Conservation (phyloP, 2,888 invertebrate genomes). For the Sisyra nigra region DNA sequence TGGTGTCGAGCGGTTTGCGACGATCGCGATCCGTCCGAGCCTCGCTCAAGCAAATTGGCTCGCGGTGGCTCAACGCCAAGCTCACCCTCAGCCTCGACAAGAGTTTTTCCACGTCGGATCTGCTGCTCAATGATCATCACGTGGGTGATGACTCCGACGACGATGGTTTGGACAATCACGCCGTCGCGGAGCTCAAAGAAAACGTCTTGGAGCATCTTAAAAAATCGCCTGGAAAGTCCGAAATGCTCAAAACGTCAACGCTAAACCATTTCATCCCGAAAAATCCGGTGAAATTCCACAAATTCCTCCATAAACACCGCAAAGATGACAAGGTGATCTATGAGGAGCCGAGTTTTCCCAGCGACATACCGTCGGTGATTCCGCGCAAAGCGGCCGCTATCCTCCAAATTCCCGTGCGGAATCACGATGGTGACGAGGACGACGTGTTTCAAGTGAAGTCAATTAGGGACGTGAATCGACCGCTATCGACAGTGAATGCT, state of each 20-base stretch:
- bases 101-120: constrained; percentile 19
- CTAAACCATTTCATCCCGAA: no score
- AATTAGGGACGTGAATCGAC: constrained; percentile 12
- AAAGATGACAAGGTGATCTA: constrained; percentile 14
- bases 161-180: not conserved
- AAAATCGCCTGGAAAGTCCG: no score
- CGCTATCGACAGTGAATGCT: constrained; percentile 16
- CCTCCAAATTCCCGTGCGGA: constrained; percentile 33
- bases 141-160: not conserved
- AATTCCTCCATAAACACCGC: not conserved
- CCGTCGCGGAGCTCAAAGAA: not conserved
- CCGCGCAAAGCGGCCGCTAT: constrained; percentile 46
- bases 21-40: constrained; percentile 54
- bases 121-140: constrained; percentile 14
- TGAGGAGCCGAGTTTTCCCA: no score
- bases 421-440: no score
- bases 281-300: no score
- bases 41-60: constrained; percentile 47
- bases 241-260: no score
- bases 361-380: constrained; percentile 28
- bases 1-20: constrained; percentile 28
- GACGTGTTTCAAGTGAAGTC: no score
- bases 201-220: no score
- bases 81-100: constrained; percentile 17
- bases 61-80: constrained; percentile 29